Evolutionary conservation across 1,140 invertebrate species (phyloP).

Genomic region (Pseudobourletiella spinata): DNA sequence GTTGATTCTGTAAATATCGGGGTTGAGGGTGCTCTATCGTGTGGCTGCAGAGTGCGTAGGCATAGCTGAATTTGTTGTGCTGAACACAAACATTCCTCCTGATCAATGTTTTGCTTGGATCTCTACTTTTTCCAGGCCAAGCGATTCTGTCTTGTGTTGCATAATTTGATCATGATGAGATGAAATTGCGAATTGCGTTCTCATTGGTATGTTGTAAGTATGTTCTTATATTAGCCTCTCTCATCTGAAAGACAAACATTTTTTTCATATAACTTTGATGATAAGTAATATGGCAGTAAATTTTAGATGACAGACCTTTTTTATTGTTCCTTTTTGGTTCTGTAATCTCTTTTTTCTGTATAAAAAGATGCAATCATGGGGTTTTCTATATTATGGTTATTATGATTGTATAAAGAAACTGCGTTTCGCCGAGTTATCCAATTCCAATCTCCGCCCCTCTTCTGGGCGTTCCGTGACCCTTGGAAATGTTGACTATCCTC

Average conservation of each 20-base stretch:
- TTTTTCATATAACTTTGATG: no score
- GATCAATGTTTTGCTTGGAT: conserved; percentile 3
- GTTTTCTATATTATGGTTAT: neutral
- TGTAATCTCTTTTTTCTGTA: neutral
- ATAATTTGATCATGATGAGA: neutral
- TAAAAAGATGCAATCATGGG: neutral
- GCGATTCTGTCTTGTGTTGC: neutral
- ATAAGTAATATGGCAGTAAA: no score
- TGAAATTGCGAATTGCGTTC: neutral
- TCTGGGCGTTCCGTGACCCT: conserved; percentile 5
- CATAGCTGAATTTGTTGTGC: no score
- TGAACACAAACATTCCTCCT: neutral
- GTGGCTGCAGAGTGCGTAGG: no score
- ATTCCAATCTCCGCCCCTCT: neutral
- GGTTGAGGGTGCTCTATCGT: no score
- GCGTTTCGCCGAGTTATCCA: neutral
- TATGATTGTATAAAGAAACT: conserved; percentile 3
- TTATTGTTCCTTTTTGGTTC: neutral
- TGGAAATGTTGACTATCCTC: conserved; percentile 4
- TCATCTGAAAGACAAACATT: conserved; percentile 3
- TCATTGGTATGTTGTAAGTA: conserved; percentile 5
- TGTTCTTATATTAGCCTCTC: conserved; percentile 3
- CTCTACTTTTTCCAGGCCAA: conserved; percentile 5
- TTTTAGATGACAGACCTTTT: neutral
- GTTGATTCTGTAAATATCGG: no score